A percentile compares a stretch with the other conserved stretches of the same genome.
Evolutionary conservation across 2,888 invertebrate genomes (phyloP).

Genomic region (Julus scandinavius): DNA sequence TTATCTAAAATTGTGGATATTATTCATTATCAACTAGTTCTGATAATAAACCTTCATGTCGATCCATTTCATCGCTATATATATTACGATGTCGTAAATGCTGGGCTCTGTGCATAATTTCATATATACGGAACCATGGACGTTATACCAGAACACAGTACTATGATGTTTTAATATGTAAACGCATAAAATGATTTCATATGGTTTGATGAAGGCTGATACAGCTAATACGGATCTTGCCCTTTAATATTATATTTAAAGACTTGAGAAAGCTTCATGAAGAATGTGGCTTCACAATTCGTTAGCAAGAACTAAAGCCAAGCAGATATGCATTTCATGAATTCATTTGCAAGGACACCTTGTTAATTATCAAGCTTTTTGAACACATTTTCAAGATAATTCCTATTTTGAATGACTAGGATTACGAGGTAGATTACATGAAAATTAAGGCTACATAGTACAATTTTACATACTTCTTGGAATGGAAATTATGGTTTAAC

Average conservation of each 20-base stretch:
- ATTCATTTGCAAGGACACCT: background rate
- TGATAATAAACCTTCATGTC: too few species aligned
- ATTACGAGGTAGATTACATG: background rate
- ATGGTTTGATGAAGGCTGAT: too few species aligned
- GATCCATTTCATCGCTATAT: too few species aligned
- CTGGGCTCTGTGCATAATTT: too few species aligned
- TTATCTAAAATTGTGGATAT: too few species aligned
- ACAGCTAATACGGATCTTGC: too few species aligned
- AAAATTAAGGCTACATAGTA: background rate
- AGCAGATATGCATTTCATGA: background rate
- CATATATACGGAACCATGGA: too few species aligned
- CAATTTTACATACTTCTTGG: constrained; percentile 18
- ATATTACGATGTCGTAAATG: too few species aligned
- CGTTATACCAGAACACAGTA: too few species aligned
- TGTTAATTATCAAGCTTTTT: background rate
- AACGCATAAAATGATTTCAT: too few species aligned
- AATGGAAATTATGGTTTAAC: constrained; percentile 34
- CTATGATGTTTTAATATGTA: too few species aligned
- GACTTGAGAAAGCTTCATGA: background rate
- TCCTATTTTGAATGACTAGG: background rate
- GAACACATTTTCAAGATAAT: background rate
- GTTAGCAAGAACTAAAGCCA: background rate
- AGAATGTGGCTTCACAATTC: background rate
- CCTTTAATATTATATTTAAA: background rate
- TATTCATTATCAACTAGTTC: too few species aligned